phyloP scores from a whole-genome alignment of 2,888 invertebrate species.

The Gortyna flavago region DNA sequence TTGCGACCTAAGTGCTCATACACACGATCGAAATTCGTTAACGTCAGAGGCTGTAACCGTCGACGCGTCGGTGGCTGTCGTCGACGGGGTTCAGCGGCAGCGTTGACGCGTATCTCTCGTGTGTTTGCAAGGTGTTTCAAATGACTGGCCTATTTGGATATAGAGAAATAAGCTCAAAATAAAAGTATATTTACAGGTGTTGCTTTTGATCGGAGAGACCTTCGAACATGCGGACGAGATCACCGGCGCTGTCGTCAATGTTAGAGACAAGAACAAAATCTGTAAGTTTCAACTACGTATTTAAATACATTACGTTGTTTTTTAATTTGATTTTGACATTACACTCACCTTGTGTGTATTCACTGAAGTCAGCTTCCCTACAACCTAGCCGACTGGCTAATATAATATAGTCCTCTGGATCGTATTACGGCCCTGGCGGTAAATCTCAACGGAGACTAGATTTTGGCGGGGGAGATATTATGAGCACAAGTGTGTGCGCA shows the following conservation, averaged over 20 bases:
- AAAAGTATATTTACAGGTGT: constrained; percentile 70
- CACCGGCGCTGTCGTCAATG: constrained; percentile 98
- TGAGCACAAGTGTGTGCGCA: no score
- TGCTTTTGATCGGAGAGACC: constrained; percentile 96
- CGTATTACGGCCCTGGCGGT: no score
- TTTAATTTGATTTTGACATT: background rate
- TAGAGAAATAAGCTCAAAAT: background rate
- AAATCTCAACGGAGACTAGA: no score
- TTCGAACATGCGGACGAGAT: constrained; percentile 96
- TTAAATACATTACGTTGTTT: background rate
- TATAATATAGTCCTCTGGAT: no score
- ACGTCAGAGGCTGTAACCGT: no score
- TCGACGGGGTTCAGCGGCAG: no score
- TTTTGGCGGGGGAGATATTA: no score
- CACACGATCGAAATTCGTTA: no score
- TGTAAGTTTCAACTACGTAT: constrained; percentile 85
- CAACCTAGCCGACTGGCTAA: background rate
- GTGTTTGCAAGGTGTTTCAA: background rate
- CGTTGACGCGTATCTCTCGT: no score
- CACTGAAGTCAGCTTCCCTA: background rate
- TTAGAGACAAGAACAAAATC: constrained; percentile 96
- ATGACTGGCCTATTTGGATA: background rate
- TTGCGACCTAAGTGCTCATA: no score
- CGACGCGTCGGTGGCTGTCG: no score
- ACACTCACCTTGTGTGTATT: background rate